A percentile compares a stretch with the other conserved stretches of the same genome.
Conservation (phyloP, 2,113 vertebrate species). For the Melanostigma gelatinosum region DNA sequence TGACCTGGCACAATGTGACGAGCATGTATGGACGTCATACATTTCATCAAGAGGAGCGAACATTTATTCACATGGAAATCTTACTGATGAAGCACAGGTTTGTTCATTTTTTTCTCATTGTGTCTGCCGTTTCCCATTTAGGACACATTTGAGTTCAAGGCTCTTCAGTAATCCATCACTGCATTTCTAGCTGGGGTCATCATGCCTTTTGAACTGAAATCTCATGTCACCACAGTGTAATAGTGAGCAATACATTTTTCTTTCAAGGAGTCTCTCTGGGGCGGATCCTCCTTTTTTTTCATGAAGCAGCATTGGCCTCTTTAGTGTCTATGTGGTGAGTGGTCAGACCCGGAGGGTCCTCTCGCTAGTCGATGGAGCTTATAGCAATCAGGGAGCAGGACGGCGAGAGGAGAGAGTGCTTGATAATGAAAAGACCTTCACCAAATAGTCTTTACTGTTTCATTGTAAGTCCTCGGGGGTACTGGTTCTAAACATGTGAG, state of each 20-base stretch:
- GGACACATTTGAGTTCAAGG: background rate
- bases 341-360: constrained; percentile 36
- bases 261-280: constrained; percentile 15
- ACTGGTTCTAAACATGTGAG: background rate
- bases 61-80: background rate
- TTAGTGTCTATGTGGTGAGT: background rate
- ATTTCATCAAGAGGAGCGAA: background rate
- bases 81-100: background rate
- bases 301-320: constrained; percentile 15
- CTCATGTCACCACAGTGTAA: constrained; percentile 13
- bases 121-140: background rate
- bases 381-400: constrained; percentile 16
- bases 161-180: background rate
- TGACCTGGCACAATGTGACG: background rate
- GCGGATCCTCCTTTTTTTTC: constrained; percentile 5
- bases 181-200: background rate
- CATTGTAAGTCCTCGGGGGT: background rate
- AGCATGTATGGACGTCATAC: background rate
- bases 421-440: constrained; percentile 54
- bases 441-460: constrained; percentile 19
- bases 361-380: constrained; percentile 34
- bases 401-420: constrained; percentile 13
- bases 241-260: constrained; percentile 1
- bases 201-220: constrained; percentile 10
- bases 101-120: background rate